A percentile compares a stretch with the other conserved stretches of the same genome.
Evolutionary conservation across 1,140 invertebrate species (phyloP).

Genomic region (Harpegnathos saltator): DNA sequence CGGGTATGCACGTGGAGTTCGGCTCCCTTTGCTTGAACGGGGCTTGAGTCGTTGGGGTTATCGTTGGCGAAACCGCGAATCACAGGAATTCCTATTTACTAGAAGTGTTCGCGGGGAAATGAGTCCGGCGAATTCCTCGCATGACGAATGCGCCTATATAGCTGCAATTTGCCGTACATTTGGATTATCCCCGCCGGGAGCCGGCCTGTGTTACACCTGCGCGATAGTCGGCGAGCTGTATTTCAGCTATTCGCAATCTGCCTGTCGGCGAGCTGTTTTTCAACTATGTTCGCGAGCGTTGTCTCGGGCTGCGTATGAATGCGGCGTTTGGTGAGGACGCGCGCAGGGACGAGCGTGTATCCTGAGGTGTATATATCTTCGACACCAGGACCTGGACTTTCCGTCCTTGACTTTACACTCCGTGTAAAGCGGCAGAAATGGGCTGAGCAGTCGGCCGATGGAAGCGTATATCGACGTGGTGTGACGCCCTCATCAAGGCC

Average conservation of each 20-base stretch:
- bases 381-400: background rate
- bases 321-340: background rate
- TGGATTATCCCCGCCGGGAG: background rate
- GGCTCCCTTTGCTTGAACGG: background rate
- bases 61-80: background rate
- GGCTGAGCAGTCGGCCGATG: conserved; percentile 10
- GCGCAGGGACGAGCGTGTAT: background rate
- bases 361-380: too few relatives aligned
- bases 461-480: conserved; percentile 22
- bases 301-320: background rate
- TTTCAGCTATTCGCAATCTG: conserved; percentile 8
- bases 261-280: background rate
- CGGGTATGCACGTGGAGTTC: too few relatives aligned
- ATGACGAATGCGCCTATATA: conserved; percentile 19
- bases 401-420: conserved; percentile 5
- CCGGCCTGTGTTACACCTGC: too few relatives aligned
- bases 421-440: conserved; percentile 18
- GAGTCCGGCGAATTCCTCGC: background rate
- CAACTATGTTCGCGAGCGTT: background rate
- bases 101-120: background rate
- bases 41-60: background rate
- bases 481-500: conserved; percentile 24
- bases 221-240: background rate
- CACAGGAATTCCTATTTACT: background rate
- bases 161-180: conserved; percentile 28